These are phyloP conservation scores for Eulemur coronatus DNA, from an alignment of 2,797 vertebrate species.

Conservation along the genomic window DNA sequence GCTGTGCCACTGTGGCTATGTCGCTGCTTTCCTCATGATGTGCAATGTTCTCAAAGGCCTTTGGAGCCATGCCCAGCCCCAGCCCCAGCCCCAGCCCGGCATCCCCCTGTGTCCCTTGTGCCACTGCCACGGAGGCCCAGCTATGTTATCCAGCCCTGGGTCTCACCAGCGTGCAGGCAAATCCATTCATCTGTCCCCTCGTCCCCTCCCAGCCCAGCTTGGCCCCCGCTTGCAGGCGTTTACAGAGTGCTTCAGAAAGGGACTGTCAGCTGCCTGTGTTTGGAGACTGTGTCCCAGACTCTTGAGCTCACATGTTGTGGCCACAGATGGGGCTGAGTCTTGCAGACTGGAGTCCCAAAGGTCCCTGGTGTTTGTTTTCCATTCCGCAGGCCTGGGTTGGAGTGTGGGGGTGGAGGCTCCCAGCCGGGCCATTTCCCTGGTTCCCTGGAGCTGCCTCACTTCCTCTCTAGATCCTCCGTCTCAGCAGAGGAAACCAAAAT, in stretches of 20 bases:
- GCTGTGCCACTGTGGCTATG: neutral
- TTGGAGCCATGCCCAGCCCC: neutral
- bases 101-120: neutral
- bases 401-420: neutral
- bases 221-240: too few relatives aligned
- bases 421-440: neutral
- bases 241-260: neutral
- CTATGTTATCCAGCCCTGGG: neutral
- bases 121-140: neutral
- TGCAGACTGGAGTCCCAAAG: neutral
- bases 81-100: neutral
- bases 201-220: neutral
- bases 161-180: neutral
- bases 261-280: neutral
- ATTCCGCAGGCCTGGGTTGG: neutral
- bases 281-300: neutral
- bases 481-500: neutral
- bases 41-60: neutral
- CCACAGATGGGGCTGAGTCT: neutral
- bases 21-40: neutral
- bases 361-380: neutral
- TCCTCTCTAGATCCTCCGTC: neutral
- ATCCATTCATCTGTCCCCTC: accelerated
- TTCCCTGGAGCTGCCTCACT: neutral
- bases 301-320: neutral